Evolutionary conservation across 2,797 vertebrate species (phyloP), one percentile per base, ranked within the genome.

Genomic region (Chloroceryle inda): DNA sequence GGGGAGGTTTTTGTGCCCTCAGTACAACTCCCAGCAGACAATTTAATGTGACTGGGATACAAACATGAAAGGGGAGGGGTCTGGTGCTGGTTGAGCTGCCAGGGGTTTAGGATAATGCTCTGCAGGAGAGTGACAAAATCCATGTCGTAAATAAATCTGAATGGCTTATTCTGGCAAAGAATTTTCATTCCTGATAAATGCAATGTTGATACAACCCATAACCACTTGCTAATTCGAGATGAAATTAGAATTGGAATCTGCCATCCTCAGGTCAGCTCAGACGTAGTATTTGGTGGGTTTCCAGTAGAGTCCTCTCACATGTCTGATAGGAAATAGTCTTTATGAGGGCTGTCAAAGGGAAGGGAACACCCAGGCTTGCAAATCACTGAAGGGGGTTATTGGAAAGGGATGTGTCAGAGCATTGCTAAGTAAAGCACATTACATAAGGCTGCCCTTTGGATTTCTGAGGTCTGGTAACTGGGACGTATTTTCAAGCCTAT

Each of bases 101-200:
- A 18, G 31, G 64, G 58, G n/a, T 92, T 76, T 59, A 56, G 52
- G 21, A 31, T 56, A 61, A 79, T 27, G 11, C 29, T 33, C 71
- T 9, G 16, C 21, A 22, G 47, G 49, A 80, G 40, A 92, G 81
- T 71, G 69, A 94, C 37, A 80, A 67, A 89, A 76, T 85, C 71
- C 13, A 0, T 31, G 52, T 74, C 3, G 0, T 92, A 88, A 89
- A 85, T 88, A 89, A 89, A 49, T 9, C 49, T 78, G 79, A 89
- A 88, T 47, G 38, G 78, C 71, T 95, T 91, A 55, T 77, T 96
- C 94, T 95, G 92, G 85, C 75, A 92, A 85, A 95, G 68, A 91
- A 88, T 92, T 85, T 62, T 79, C 52, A 64, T 95, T 92, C 85
- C 73, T 91, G 78, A 91, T 79, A 95, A 88, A 83, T 82, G 31